phyloP scores from a whole-genome alignment of 2,113 vertebrate species.

The Rhinogobius similis region DNA sequence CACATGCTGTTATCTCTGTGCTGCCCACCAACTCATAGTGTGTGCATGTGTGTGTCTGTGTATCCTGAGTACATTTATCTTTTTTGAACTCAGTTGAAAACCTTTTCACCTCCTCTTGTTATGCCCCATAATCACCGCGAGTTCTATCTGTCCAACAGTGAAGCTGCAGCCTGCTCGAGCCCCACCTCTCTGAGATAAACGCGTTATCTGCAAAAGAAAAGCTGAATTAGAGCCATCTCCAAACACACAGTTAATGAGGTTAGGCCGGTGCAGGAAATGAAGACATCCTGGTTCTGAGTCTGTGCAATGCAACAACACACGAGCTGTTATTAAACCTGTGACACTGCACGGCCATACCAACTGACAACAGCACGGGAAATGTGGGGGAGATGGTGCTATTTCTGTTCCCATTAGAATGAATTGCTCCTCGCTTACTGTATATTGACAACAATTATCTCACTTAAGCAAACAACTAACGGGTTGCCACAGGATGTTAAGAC shows the following conservation, averaged over 20 bases:
- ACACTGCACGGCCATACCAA: background rate
- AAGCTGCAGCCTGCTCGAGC: background rate
- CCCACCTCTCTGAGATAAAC: background rate
- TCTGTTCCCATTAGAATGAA: background rate
- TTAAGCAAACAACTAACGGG: background rate
- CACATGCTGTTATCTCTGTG: no score
- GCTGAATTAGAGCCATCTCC: background rate
- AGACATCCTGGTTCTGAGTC: slow-evolving; percentile 3
- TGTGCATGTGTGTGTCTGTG: no score
- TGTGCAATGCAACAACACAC: background rate
- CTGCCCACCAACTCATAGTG: no score
- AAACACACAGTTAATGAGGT: slow-evolving; percentile 8
- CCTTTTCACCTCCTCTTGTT: no score
- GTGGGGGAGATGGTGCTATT: background rate
- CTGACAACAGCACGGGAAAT: background rate
- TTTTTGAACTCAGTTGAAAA: no score
- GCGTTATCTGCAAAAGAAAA: background rate
- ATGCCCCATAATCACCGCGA: no score
- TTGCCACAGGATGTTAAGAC: background rate
- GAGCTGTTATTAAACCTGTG: background rate
- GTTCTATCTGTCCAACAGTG: background rate
- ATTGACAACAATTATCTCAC: background rate
- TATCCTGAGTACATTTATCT: no score
- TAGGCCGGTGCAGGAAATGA: slow-evolving; percentile 3
- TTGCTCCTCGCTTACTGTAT: background rate